Percentiles rank a stretch among this genome's conserved stretches.
These are phyloP conservation scores for Martes flavigula DNA, from an alignment of 2,797 vertebrate species.

Conservation along the genomic window DNA sequence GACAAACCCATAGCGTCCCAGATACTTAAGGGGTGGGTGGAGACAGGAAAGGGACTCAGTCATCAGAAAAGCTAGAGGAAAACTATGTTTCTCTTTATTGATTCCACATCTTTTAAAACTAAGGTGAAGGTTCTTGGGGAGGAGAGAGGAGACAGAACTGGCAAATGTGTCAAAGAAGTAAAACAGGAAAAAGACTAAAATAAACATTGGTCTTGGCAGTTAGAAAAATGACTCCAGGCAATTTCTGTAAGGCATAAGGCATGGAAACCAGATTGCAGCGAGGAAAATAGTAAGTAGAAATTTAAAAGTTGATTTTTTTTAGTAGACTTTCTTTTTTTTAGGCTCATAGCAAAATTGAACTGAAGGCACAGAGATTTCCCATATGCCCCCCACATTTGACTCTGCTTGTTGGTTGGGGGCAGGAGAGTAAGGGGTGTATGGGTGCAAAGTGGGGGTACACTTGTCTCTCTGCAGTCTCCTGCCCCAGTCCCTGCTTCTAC, in stretches of 20 bases:
- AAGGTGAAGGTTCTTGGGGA: background rate
- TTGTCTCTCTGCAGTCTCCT: background rate
- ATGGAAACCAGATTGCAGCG: background rate
- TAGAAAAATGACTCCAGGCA: background rate
- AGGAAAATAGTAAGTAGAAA: background rate
- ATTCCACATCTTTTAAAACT: background rate
- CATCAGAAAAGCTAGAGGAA: background rate
- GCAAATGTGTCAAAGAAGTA: background rate
- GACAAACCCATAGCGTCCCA: background rate
- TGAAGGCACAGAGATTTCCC: background rate
- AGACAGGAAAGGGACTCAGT: background rate
- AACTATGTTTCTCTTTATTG: background rate
- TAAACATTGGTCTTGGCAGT: background rate
- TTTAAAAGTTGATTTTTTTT: background rate
- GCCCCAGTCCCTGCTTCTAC: no score
- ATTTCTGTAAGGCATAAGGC: background rate
- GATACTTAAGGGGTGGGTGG: background rate
- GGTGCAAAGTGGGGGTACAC: background rate
- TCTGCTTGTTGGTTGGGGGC: background rate
- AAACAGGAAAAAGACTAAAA: constrained; percentile 6
- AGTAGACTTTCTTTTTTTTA: background rate
- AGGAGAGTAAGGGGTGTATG: background rate
- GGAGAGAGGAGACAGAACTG: background rate
- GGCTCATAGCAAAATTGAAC: background rate
- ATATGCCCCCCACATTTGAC: background rate